Conservation (phyloP, 2,888 invertebrate species). For the Bedellia somnulentella region DNA sequence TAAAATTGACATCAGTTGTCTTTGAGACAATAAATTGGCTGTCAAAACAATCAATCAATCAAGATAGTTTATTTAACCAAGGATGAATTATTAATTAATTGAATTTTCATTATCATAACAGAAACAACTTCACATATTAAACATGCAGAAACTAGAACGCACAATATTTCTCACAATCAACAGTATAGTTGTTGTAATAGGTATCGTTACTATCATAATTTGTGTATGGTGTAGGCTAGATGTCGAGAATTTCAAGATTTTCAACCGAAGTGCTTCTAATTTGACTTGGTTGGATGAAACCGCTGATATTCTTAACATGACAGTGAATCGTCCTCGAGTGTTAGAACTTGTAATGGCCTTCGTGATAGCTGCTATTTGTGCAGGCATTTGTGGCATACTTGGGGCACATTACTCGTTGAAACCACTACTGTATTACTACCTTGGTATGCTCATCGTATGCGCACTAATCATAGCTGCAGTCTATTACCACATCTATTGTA, state of each 20-base stretch:
- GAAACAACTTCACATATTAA: too few species aligned
- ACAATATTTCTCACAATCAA: too few species aligned
- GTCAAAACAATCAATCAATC: too few species aligned
- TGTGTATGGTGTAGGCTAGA: constrained; percentile 41
- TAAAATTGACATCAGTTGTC: too few species aligned
- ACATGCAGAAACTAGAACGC: too few species aligned
- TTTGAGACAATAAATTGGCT: too few species aligned
- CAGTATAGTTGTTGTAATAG: constrained; percentile 27
- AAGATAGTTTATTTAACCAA: too few species aligned
- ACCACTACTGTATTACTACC: constrained; percentile 40
- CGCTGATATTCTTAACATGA: constrained; percentile 34
- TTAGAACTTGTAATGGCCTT: constrained; percentile 30
- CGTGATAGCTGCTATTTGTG: constrained; percentile 25
- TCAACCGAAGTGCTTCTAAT: constrained; percentile 39
- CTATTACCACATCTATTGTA: constrained; percentile 32
- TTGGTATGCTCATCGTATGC: constrained; percentile 21
- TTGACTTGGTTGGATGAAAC: constrained; percentile 24
- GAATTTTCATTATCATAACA: too few species aligned
- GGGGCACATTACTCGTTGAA: constrained; percentile 39
- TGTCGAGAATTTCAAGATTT: constrained; percentile 36
- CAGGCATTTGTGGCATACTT: constrained; percentile 41
- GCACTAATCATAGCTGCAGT: constrained; percentile 38
- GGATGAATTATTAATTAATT: too few species aligned
- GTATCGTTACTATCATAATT: constrained; percentile 22
- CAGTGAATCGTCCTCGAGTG: constrained; percentile 32